Evolutionary conservation across 1,140 invertebrate species (phyloP).

Genomic region (Ips nitidus): DNA sequence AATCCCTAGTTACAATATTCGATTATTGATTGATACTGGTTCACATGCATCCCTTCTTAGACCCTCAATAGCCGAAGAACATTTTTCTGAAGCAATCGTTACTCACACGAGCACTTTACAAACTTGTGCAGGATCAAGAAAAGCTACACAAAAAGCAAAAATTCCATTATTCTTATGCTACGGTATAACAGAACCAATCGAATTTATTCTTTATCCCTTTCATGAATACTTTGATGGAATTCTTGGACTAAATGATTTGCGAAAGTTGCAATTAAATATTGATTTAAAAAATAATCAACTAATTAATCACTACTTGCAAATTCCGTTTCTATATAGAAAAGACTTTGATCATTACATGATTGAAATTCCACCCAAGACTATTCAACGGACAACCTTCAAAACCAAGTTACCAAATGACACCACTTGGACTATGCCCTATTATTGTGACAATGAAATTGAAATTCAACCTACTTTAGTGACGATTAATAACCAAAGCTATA

Average conservation of each 20-base stretch:
- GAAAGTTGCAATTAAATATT: conserved; percentile 11
- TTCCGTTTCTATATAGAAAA: conserved; percentile 7
- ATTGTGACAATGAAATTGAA: conserved; percentile 4
- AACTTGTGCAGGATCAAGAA: conserved; percentile 8
- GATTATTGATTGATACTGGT: too few relatives aligned
- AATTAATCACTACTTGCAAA: conserved; percentile 5
- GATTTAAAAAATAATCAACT: conserved; percentile 10
- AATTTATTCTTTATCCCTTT: conserved; percentile 11
- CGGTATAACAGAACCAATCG: background rate
- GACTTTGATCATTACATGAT: conserved; percentile 7
- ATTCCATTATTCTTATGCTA: conserved; percentile 4
- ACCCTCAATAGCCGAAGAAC: background rate
- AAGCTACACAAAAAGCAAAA: background rate
- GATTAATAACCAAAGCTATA: conserved; percentile 6
- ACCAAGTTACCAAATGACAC: conserved; percentile 2
- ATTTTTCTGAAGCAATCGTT: background rate
- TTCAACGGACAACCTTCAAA: background rate
- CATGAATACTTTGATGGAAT: conserved; percentile 19
- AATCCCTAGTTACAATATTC: too few relatives aligned
- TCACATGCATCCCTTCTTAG: too few relatives aligned
- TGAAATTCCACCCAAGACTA: background rate
- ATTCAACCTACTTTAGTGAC: conserved; percentile 12
- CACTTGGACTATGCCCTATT: too few relatives aligned
- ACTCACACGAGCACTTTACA: background rate
- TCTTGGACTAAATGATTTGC: background rate